Percentiles rank a stretch among this genome's conserved stretches.
Conservation (phyloP, 2,113 vertebrate genomes). For the Rhizomys pruinosus region DNA sequence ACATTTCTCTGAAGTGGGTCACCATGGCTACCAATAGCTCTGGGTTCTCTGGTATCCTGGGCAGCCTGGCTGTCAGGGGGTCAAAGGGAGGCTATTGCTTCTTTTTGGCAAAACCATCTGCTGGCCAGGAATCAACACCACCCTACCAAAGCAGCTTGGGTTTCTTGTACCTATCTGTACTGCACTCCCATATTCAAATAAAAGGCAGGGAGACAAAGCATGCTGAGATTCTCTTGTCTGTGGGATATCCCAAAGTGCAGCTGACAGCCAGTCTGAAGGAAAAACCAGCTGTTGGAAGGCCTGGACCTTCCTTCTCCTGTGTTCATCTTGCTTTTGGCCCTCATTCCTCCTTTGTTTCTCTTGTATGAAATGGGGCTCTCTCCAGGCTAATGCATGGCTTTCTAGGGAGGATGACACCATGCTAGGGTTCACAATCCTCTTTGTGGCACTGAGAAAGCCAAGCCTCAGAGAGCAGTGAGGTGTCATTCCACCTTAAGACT, state of each 20-base stretch:
- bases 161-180: neutral
- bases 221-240: slow-evolving; percentile 4
- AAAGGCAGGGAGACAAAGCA: neutral
- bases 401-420: neutral
- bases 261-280: neutral
- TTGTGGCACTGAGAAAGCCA: neutral
- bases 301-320: neutral
- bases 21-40: neutral
- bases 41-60: neutral
- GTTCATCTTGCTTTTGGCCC: neutral
- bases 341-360: neutral
- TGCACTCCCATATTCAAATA: neutral
- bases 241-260: neutral
- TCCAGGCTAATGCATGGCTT: neutral
- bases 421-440: neutral
- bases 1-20: neutral
- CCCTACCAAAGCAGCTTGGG: neutral
- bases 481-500: neutral
- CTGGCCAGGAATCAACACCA: slow-evolving; percentile 42
- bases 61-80: neutral
- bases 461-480: neutral
- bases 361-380: neutral
- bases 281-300: neutral
- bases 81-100: neutral
- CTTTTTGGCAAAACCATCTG: slow-evolving; percentile 11